Evolutionary conservation across 2,113 vertebrate genomes (phyloP).

Genomic region (Pituophis catenifer): DNA sequence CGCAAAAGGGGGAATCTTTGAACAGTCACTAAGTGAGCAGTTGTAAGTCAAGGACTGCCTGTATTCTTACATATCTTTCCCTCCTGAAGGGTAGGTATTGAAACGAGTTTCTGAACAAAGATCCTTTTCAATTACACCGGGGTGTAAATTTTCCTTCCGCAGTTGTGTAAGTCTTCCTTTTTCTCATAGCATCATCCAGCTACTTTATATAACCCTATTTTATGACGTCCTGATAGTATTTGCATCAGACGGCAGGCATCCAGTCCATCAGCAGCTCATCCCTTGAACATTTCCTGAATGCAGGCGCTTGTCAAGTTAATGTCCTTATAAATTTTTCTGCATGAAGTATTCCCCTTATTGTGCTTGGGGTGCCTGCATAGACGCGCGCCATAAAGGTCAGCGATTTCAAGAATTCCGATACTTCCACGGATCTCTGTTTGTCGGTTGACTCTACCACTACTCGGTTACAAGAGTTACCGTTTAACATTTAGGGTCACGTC

Average conservation of each 20-base stretch:
- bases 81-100: not conserved
- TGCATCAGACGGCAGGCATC: conserved; percentile 46
- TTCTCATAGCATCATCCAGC: conserved; percentile 34
- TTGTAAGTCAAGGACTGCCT: no score
- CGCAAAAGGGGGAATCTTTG: no score
- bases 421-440: not conserved
- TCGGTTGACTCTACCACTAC: not conserved
- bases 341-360: conserved; percentile 50
- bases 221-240: conserved; percentile 58
- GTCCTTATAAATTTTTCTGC: conserved; percentile 39
- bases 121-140: not conserved
- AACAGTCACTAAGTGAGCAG: no score
- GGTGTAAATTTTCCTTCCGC: not conserved
- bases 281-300: conserved; percentile 45
- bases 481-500: not conserved
- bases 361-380: not conserved
- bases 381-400: not conserved
- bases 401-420: not conserved
- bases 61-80: not conserved
- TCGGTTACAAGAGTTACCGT: not conserved
- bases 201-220: conserved; percentile 42
- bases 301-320: conserved; percentile 54
- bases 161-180: not conserved
- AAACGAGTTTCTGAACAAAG: not conserved
- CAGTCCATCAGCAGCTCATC: conserved; percentile 52